A percentile compares a stretch with the other conserved stretches of the same genome.
Evolutionary conservation across 2,113 vertebrate species (phyloP).

Genomic region (Mystacornis crossleyi): DNA sequence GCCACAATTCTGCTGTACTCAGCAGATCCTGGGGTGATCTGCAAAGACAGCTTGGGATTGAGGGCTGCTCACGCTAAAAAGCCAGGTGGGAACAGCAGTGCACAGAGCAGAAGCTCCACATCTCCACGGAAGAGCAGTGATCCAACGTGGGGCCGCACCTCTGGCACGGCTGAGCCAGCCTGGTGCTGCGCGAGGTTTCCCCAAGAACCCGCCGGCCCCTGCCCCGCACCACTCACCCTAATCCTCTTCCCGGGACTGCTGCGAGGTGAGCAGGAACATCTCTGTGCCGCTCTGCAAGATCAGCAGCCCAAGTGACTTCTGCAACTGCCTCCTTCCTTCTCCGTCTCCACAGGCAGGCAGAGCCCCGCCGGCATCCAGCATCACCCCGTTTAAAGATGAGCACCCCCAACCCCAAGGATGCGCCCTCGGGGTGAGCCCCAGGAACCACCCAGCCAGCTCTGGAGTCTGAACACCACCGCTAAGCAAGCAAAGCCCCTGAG

Average conservation of each 20-base stretch:
- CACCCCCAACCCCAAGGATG: not conserved
- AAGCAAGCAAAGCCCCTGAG: not conserved
- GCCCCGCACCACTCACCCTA: not conserved
- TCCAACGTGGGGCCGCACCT: not conserved
- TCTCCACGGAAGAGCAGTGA: not conserved
- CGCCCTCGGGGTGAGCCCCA: not conserved
- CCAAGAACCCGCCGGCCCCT: not conserved
- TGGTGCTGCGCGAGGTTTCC: not conserved
- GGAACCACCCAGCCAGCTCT: not conserved
- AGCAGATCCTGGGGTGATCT: not conserved
- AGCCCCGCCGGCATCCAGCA: not conserved
- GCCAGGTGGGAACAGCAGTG: not conserved
- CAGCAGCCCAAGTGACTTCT: not conserved
- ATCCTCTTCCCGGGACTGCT: not conserved
- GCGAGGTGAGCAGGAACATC: not conserved
- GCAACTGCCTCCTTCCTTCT: not conserved
- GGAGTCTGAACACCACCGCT: accelerated
- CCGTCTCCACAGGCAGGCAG: not conserved
- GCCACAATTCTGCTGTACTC: not conserved
- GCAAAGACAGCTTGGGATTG: not conserved
- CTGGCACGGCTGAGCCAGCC: not conserved
- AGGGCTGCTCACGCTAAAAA: not conserved
- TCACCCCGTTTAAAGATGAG: not conserved
- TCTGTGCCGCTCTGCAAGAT: not conserved
- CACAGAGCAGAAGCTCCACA: not conserved